Percentiles rank a stretch among this genome's conserved stretches.
These are phyloP conservation scores for Urocyon cinereoargenteus DNA, from an alignment of 2,797 vertebrate species.

Conservation along the genomic window DNA sequence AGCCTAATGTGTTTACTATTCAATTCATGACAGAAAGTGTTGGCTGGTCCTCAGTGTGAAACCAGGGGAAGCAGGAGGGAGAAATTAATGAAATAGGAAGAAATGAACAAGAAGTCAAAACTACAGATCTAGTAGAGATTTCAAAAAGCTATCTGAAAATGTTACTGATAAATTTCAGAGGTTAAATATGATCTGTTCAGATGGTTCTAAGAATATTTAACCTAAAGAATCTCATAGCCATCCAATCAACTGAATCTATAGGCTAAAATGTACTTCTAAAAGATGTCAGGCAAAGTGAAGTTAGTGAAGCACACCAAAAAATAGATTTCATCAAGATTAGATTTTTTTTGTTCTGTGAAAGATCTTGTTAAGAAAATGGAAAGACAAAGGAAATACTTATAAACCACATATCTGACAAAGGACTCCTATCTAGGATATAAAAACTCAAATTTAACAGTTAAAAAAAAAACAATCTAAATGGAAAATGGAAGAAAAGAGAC, in stretches of 20 bases:
- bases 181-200: neutral
- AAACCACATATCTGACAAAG: neutral
- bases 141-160: neutral
- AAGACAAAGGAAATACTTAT: neutral
- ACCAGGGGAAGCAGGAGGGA: neutral
- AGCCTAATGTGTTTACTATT: neutral
- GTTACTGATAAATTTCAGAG: neutral
- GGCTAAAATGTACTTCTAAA: neutral
- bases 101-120: neutral
- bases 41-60: neutral
- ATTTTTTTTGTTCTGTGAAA: neutral
- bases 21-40: neutral
- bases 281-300: neutral
- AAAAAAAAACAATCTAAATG: neutral
- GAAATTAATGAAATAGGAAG: neutral
- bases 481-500: neutral
- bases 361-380: neutral
- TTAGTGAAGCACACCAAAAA: neutral
- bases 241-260: neutral
- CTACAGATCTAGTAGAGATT: no score
- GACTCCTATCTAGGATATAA: neutral
- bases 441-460: neutral
- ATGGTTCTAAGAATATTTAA: neutral
- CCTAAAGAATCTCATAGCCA: neutral
- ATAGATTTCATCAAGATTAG: neutral